A percentile compares a stretch with the other conserved stretches of the same genome.
Conservation (phyloP, 2,113 vertebrate species). For the Pandion haliaetus region DNA sequence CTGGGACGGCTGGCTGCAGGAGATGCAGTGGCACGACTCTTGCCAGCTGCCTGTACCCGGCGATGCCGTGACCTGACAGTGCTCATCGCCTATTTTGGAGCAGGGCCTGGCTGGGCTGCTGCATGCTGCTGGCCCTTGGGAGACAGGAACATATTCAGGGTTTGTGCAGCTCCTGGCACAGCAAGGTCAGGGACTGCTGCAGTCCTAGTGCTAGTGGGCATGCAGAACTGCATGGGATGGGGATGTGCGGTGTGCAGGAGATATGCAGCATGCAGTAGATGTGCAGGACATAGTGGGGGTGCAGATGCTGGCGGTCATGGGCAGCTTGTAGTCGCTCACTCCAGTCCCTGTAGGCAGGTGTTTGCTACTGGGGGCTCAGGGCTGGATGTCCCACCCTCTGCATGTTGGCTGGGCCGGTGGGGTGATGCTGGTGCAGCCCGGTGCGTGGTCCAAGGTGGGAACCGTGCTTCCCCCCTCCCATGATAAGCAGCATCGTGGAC, state of each 20-base stretch:
- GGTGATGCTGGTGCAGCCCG: neutral
- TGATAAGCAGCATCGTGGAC: accelerated
- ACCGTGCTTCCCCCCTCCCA: accelerated
- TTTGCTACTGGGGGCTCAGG: accelerated
- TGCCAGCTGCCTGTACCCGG: neutral
- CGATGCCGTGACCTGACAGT: neutral
- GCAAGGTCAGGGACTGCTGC: neutral
- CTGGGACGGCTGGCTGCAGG: neutral
- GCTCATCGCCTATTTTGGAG: neutral
- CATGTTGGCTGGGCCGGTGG: neutral
- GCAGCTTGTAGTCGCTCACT: neutral
- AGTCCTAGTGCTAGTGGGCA: neutral
- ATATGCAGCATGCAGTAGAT: neutral
- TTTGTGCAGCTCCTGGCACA: neutral
- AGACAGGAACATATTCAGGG: neutral
- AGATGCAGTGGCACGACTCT: neutral
- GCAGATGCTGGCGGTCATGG: neutral
- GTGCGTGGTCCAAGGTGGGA: accelerated
- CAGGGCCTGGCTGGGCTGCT: neutral
- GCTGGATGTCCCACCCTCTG: neutral
- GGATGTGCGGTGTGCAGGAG: neutral
- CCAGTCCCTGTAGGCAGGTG: neutral
- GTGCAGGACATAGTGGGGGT: neutral
- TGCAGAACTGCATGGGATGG: accelerated
- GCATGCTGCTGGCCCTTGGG: neutral